Base-by-base conservation (phyloP, 2,113 vertebrate species). In the Pteronura brasiliensis region DNA sequence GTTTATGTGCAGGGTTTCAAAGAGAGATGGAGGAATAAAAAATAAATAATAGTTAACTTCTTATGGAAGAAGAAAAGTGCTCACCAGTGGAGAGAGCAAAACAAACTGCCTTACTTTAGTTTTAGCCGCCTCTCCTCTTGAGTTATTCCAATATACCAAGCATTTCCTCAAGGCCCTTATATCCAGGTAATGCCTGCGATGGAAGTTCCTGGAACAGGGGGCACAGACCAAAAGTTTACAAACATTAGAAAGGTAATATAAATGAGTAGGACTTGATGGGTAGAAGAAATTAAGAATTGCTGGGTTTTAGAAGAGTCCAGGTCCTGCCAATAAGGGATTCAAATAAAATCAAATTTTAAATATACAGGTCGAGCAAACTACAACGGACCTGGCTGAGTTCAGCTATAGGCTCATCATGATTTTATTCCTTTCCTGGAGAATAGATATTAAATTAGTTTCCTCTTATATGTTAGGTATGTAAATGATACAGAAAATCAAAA, bases 171-270 rank as follows among this genome's bases (percentile, higher is more conserved):
- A 47, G 85, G 63, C 13, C n/a, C 18, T 93, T 94, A 36, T 18
- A 57, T 15, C 52, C 9, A 31, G 29, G 21, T 49, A 47, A 77
- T 72, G 44, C 77, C 57, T 97, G 52, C 2, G n/a, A 83, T 79
- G 42, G 52, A 76, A 93, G 25, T 81, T 81, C 82, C 90, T 88
- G 42, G 47, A 93, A 29, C 12, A 93, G 61, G 47, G 20, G 25
- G 25, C 29, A 87, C 9, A 93, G 72, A 59, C 42, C 55, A 69
- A 81, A 88, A 91, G 47, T 27, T 91, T 85, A 77, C 49, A 93
- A 84, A 95, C 82, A 69, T 76, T 77, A 94, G 76, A 36, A 94
- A 94, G 71, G 27, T 81, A 96, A 87, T n/a, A 76, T 61, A 84
- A 93, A 88, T 61, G 47, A 31, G n/a, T 87, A 61, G 39, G 71